Evolutionary conservation across 2,888 invertebrate genomes (phyloP).

Genomic region (Leptinotarsa juncta): DNA sequence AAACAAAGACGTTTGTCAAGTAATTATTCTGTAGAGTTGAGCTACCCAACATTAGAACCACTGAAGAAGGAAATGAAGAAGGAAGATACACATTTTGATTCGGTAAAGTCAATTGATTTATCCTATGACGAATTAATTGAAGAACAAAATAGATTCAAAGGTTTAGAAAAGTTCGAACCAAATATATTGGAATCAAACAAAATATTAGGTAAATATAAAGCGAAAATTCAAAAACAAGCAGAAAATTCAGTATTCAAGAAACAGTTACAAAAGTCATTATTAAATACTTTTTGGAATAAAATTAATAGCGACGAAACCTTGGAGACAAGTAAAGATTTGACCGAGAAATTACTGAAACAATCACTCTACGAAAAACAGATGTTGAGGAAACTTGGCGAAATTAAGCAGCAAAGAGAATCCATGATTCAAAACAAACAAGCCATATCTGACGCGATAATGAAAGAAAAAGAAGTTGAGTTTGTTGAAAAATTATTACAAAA

Average conservation of each 20-base stretch:
- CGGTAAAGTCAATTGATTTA: constrained; percentile 30
- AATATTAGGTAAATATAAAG: constrained; percentile 68
- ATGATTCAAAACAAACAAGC: constrained; percentile 69
- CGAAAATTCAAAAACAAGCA: constrained; percentile 66
- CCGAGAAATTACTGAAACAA: constrained; percentile 71
- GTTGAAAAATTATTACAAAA: constrained; percentile 52
- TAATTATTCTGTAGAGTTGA: constrained; percentile 27
- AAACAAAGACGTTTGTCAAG: constrained; percentile 25
- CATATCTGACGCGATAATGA: constrained; percentile 68
- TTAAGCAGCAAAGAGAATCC: constrained; percentile 70
- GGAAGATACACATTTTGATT: background rate
- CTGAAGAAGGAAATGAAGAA: background rate
- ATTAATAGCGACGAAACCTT: constrained; percentile 69
- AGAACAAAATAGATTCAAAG: constrained; percentile 49
- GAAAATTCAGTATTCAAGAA: constrained; percentile 42
- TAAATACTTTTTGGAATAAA: constrained; percentile 69
- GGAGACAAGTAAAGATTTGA: constrained; percentile 68
- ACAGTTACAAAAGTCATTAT: constrained; percentile 67
- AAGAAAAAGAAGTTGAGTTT: constrained; percentile 68
- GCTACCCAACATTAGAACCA: background rate
- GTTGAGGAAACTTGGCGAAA: constrained; percentile 73
- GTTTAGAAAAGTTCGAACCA: constrained; percentile 47
- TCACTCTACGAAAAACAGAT: constrained; percentile 76
- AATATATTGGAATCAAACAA: constrained; percentile 60
- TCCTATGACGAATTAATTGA: constrained; percentile 54